Conservation (phyloP, 2,888 invertebrate species). For the Cheilosia vernalis region DNA sequence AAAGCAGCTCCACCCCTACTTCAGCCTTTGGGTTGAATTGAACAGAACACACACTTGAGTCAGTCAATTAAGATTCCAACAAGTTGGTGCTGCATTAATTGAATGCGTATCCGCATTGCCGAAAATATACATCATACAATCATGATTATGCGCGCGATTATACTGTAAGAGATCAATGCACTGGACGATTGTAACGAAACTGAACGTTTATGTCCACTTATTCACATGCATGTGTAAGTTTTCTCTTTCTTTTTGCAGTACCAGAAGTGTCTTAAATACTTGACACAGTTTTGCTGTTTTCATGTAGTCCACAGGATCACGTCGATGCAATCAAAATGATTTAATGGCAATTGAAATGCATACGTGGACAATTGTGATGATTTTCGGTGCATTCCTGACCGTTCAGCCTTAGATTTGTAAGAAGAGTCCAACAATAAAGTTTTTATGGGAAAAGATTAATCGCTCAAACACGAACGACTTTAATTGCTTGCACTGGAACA, state of each 20-base stretch:
- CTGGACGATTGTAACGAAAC: neutral
- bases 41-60: constrained; percentile 64
- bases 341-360: no score
- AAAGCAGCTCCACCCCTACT: constrained; percentile 18
- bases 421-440: no score
- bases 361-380: no score
- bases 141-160: constrained; percentile 36
- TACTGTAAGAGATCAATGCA: constrained; percentile 52
- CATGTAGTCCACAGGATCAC: no score
- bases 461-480: no score
- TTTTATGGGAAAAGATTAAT: no score
- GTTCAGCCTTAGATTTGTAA: no score
- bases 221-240: neutral
- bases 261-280: neutral
- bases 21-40: constrained; percentile 36
- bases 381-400: no score
- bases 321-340: no score
- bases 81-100: constrained; percentile 53
- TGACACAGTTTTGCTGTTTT: no score
- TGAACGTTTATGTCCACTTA: neutral
- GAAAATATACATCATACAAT: constrained; percentile 58
- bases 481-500: no score
- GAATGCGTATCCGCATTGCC: constrained; percentile 73
- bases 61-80: constrained; percentile 68
- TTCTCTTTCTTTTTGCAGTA: neutral